Percentiles rank a stretch among this genome's conserved stretches.
These are phyloP conservation scores for Rhingia rostrata DNA, from an alignment of 2,888 invertebrate species.

Conservation along the genomic window DNA sequence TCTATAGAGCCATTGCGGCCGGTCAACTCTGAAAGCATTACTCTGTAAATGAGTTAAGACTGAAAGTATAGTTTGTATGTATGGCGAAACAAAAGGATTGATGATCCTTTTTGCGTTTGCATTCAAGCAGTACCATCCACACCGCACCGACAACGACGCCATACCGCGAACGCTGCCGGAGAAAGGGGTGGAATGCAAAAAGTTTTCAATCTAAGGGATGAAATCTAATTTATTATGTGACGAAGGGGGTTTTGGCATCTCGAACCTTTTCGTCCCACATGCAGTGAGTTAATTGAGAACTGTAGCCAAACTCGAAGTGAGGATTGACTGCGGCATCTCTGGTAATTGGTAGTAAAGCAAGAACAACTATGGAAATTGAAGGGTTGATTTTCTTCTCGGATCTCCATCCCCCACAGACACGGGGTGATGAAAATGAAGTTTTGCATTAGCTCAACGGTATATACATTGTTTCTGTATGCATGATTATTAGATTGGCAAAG, in stretches of 20 bases:
- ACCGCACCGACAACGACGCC: slow-evolving; percentile 2
- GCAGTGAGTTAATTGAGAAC: slow-evolving; percentile 65
- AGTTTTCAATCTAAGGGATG: slow-evolving; percentile 70
- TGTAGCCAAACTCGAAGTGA: slow-evolving; percentile 5
- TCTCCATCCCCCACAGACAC: background rate
- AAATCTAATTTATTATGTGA: slow-evolving; percentile 74
- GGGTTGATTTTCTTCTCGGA: slow-evolving; percentile 45
- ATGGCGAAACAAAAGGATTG: slow-evolving; percentile 51
- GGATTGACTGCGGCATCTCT: slow-evolving; percentile 54
- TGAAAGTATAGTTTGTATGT: slow-evolving; percentile 8
- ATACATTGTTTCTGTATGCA: slow-evolving; percentile 66
- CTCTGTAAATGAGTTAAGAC: slow-evolving; percentile 36
- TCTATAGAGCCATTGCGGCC: background rate
- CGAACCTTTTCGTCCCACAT: slow-evolving; percentile 38
- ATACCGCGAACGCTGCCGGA: background rate
- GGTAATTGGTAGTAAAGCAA: slow-evolving; percentile 51
- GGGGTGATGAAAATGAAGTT: slow-evolving; percentile 47
- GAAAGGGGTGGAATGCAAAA: slow-evolving; percentile 58
- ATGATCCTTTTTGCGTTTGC: slow-evolving; percentile 65
- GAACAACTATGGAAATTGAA: slow-evolving; percentile 61
- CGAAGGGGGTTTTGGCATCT: slow-evolving; percentile 60
- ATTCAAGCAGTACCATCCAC: slow-evolving; percentile 23
- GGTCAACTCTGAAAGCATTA: slow-evolving; percentile 56
- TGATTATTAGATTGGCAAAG: slow-evolving; percentile 66
- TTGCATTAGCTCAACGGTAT: slow-evolving; percentile 65